Conservation (phyloP, 2,888 invertebrate genomes). For the Melieria omissa region DNA sequence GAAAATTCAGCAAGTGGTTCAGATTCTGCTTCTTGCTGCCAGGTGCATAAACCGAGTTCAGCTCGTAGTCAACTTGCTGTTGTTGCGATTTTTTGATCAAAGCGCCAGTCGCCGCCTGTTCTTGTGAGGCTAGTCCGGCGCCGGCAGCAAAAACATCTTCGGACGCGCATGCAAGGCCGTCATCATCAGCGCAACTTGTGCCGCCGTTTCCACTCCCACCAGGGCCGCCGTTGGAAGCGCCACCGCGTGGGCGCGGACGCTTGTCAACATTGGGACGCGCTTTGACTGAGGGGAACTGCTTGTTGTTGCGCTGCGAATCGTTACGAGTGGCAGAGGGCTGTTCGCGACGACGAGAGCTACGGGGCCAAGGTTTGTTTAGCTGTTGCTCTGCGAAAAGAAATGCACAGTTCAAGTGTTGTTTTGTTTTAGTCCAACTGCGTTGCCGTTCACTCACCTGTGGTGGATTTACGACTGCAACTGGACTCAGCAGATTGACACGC, state of each 20-base stretch:
- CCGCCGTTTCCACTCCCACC: conserved; percentile 62
- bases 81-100: conserved; percentile 46
- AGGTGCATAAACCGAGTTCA: conserved; percentile 83
- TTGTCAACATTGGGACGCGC: conserved; percentile 73
- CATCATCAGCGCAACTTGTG: conserved; percentile 65
- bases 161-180: conserved; percentile 60
- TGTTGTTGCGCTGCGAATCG: conserved; percentile 72
- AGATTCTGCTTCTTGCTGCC: conserved; percentile 92
- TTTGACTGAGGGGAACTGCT: conserved; percentile 69
- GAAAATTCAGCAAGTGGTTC: conserved; percentile 94
- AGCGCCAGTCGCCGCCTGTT: conserved; percentile 38
- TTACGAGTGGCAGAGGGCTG: conserved; percentile 70
- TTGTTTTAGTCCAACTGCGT: background rate
- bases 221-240: conserved; percentile 69
- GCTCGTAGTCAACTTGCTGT: conserved; percentile 69
- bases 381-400: conserved; percentile 51
- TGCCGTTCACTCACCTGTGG: conserved; percentile 71
- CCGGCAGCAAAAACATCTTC: conserved; percentile 55
- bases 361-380: conserved; percentile 56
- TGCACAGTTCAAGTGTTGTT: background rate
- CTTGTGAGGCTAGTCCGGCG: conserved; percentile 61
- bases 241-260: conserved; percentile 67
- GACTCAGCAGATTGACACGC: conserved; percentile 76
- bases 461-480: conserved; percentile 60
- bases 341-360: conserved; percentile 62